phyloP scores from a whole-genome alignment of 2,113 vertebrate species.

The Ailurus styani region DNA sequence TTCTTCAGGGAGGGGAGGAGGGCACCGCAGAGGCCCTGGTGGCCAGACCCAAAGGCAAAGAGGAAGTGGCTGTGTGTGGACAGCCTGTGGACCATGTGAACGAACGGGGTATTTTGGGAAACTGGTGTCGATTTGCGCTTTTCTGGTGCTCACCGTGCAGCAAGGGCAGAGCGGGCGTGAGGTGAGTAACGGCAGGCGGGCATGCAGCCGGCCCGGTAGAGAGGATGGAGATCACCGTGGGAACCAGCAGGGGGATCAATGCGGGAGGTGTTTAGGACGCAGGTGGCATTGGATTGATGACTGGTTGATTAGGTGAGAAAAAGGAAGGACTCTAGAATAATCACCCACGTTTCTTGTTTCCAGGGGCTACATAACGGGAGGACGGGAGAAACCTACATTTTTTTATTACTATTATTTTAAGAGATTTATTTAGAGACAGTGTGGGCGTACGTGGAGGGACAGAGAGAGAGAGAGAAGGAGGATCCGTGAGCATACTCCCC shows the following conservation, averaged over 20 bases:
- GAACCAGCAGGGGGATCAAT: too few species aligned
- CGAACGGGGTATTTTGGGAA: background rate
- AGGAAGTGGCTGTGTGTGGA: background rate
- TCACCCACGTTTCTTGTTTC: background rate
- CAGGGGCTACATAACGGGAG: background rate
- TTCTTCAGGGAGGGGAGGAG: background rate
- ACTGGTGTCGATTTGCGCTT: background rate
- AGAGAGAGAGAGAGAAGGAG: too few species aligned
- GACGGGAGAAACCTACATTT: background rate
- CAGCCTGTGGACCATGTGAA: background rate
- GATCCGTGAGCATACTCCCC: background rate
- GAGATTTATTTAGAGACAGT: background rate
- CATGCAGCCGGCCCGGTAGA: background rate
- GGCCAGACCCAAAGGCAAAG: background rate
- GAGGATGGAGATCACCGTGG: rapidly evolving
- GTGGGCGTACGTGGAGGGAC: too few species aligned
- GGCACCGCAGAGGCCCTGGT: rapidly evolving
- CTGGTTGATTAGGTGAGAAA: background rate
- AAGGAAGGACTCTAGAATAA: background rate
- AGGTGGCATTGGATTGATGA: background rate
- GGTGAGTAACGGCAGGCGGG: rapidly evolving
- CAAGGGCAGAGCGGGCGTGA: background rate
- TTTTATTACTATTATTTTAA: background rate
- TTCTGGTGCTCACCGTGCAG: rapidly evolving
- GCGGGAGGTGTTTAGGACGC: background rate